Base-by-base conservation (phyloP, 2,888 invertebrate species). In the Epirrhoe tristata region DNA sequence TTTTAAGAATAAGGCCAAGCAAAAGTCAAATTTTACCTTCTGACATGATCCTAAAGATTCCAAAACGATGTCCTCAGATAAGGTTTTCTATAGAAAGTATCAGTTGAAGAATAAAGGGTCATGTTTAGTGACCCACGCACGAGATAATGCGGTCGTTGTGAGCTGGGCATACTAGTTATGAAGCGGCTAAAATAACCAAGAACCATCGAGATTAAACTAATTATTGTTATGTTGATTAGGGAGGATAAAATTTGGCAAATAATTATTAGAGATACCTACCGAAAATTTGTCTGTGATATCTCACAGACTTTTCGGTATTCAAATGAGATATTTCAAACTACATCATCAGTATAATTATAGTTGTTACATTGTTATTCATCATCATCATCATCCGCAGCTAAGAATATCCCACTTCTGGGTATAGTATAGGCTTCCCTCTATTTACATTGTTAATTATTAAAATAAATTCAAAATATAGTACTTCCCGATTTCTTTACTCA, bases 71-170 rank as follows among this genome's bases (percentile, higher is more conserved):
- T 2, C 43, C n/a, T 14, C 1, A 14, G 46, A 46, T 46, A 5
- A 48, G 48, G 16, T 48, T 16, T 48, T 48, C 48, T 48, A 63
- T 12, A 12, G 63, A 56, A 57, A 52, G 39, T 67, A 67, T 70
- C 48, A 58, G 63, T 51, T 66, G 63, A 67, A 57, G 66, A 70
- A 65, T 60, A 75, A 63, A 43, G n/a, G 51, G 51, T 12, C 52
- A 66, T 66, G 48, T 61, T 61, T 57, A 53, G 56, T 56, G 60
- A 66, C 63, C 67, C 64, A 58, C 66, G 53, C 46, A 54, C 39
- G 51, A 39, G 53, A 61, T 61, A 58, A 66, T 66, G 58, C 48
- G 57, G 57, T 61, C 61, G 46, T 61, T 57, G 53, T 57, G 66
- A 61, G 53, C 48, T 57, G 57, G 51, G 57, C 57, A 53, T 24